Conservation (phyloP, 1,140 invertebrate genomes). For the Agraylea sexmaculata region DNA sequence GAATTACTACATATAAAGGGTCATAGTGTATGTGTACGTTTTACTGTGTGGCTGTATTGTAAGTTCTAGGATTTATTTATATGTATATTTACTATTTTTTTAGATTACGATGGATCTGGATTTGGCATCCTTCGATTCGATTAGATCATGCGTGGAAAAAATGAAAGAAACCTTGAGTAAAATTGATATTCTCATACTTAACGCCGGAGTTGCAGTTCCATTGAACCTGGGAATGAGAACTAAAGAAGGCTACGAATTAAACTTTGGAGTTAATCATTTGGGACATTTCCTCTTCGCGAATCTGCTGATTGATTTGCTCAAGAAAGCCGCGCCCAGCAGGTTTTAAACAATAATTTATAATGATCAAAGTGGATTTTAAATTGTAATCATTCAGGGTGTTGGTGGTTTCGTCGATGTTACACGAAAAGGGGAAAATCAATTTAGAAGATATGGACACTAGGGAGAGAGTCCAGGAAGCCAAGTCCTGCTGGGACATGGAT, state of each 20-base stretch:
- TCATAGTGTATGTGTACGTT: no score
- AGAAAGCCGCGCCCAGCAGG: slow-evolving; percentile 41
- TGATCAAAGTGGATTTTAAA: slow-evolving; percentile 1
- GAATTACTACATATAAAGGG: no score
- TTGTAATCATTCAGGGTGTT: slow-evolving; percentile 34
- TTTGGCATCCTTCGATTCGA: slow-evolving; percentile 48
- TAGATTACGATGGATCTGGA: slow-evolving; percentile 55
- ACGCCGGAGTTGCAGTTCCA: slow-evolving; percentile 56
- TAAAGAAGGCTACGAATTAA: slow-evolving; percentile 61
- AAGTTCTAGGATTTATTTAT: no score
- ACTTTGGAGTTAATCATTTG: slow-evolving; percentile 59
- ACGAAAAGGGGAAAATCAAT: slow-evolving; percentile 46
- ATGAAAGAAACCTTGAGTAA: slow-evolving; percentile 45
- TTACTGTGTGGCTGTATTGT: no score
- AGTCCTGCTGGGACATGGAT: slow-evolving; percentile 20
- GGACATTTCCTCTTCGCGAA: slow-evolving; percentile 74
- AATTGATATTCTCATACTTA: slow-evolving; percentile 66
- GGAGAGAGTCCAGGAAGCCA: slow-evolving; percentile 31
- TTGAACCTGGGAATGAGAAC: slow-evolving; percentile 40
- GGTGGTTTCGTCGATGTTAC: slow-evolving; percentile 40
- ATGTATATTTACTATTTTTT: no score
- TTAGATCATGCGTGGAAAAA: slow-evolving; percentile 44
- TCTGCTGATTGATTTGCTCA: slow-evolving; percentile 51
- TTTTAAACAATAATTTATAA: slow-evolving; percentile 1
- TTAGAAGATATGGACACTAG: slow-evolving; percentile 52